Conservation (phyloP, 2,888 invertebrate genomes). For the Rhagophthalmus giganteus region DNA sequence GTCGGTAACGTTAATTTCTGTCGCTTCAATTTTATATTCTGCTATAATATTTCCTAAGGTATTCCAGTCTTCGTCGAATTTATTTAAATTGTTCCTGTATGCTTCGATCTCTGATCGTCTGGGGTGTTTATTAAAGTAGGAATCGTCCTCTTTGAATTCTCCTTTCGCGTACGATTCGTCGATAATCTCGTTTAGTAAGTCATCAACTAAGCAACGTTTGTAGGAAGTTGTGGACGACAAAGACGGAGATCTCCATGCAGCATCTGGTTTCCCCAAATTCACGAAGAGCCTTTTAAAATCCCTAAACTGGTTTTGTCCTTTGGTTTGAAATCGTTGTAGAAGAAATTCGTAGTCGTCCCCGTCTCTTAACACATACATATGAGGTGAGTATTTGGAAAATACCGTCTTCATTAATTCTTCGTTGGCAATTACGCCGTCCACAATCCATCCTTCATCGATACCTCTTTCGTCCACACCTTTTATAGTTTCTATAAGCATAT, state of each 20-base stretch:
- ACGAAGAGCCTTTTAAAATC: constrained; percentile 46
- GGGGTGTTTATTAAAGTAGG: not conserved
- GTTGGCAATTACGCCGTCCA: constrained; percentile 63
- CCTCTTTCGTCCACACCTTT: constrained; percentile 48
- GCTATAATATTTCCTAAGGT: constrained; percentile 39
- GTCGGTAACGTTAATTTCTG: constrained; percentile 42
- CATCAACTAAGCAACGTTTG: constrained; percentile 25
- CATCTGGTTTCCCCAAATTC: constrained; percentile 39
- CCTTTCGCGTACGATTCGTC: constrained; percentile 2
- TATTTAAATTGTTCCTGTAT: constrained; percentile 10
- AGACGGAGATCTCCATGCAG: constrained; percentile 42
- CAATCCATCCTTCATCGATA: constrained; percentile 59
- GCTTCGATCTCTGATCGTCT: constrained; percentile 1
- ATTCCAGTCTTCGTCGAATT: constrained; percentile 36
- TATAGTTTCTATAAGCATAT: constrained; percentile 53
- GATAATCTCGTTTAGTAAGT: constrained; percentile 34
- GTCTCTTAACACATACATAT: constrained; percentile 61
- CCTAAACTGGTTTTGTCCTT: constrained; percentile 38
- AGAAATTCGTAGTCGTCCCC: constrained; percentile 55
- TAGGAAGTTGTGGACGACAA: constrained; percentile 30
- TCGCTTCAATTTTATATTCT: constrained; percentile 33
- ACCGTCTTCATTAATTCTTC: constrained; percentile 58
- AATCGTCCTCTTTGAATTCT: not conserved
- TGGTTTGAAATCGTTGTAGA: constrained; percentile 39
- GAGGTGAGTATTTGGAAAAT: constrained; percentile 57